Evolutionary conservation across 1,140 invertebrate species (phyloP), one percentile per base, ranked within the genome.

Genomic region (Whitmania pigra): DNA sequence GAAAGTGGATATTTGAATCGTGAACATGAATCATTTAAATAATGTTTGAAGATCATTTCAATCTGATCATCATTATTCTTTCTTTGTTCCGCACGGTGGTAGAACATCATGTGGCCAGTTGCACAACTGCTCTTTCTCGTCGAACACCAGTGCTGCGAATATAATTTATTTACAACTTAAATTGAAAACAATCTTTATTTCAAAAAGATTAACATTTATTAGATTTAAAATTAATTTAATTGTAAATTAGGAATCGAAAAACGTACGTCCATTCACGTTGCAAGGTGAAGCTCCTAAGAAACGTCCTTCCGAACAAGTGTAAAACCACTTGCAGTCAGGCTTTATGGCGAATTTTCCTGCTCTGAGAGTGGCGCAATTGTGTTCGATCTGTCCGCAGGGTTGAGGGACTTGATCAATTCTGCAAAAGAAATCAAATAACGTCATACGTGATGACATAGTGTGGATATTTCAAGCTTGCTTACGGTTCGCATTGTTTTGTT

Each of bases 271-370:
- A 25, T 22, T 68, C 0, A 29, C 18, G 67, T 68, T 68, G 67
- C 67, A 68, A 15, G 67, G 67, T 11, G n/a, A 31, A 22, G 67
- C 67, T 68, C 67, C 67, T 13, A 68, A 13, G 67, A 31, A 68
- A 25, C 13, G 25, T 68, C 36, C 25, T 17, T 43, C 40, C 27
- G 6, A 36, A 40, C 67, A 68, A 15, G 67, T 31, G 67, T 31
- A 68, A 40, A 31, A 68, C 29, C 40, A 68, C 36, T 36, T 68
- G 67, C 67, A 68, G 25, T 68, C 67, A 1, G 67, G 36, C 20
- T 11, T 13, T 17, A 68, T 22, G 15, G 67, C 57, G 20, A 25
- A 63, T n/a, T 18, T 63, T 31, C 57, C 57, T 63, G 57, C 11
- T 63, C 9, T 22, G 13, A 15, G 57, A 31, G 11, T 13, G 29